These are phyloP conservation scores for Gymnopithys bicolor DNA, from an alignment of 2,797 vertebrate genomes.

Conservation along the genomic window DNA sequence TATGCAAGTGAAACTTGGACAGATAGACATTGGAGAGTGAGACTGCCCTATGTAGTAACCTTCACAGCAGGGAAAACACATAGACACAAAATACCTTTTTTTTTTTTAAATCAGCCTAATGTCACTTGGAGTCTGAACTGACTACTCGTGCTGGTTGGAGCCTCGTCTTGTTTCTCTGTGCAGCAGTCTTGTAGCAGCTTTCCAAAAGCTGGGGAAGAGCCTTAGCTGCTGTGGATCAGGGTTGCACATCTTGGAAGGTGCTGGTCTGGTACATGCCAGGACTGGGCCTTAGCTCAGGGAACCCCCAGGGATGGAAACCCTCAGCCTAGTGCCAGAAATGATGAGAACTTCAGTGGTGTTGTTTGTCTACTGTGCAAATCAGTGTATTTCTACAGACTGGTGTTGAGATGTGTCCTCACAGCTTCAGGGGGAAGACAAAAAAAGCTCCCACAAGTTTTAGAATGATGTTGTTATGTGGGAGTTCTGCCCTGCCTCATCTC, in stretches of 20 bases:
- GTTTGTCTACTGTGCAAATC: background rate
- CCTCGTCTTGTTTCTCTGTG: background rate
- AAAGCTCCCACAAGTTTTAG: background rate
- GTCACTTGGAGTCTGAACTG: background rate
- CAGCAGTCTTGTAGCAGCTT: background rate
- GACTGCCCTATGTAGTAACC: background rate
- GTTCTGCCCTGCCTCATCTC: background rate
- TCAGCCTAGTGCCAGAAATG: background rate
- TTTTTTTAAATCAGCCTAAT: background rate
- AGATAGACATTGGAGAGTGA: background rate
- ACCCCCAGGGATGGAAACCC: background rate
- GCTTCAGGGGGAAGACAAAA: fast-evolving
- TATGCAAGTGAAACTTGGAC: background rate
- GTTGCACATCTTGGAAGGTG: background rate
- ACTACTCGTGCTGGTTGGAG: background rate
- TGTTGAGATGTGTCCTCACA: background rate
- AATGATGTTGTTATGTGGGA: background rate
- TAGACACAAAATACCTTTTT: background rate
- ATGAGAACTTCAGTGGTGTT: fast-evolving
- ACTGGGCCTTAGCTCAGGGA: background rate
- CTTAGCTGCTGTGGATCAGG: background rate
- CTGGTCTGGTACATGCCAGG: background rate
- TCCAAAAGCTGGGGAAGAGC: background rate
- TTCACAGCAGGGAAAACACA: background rate
- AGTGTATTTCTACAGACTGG: background rate